These are phyloP conservation scores for Anguilla megastoma DNA, from an alignment of 2,797 vertebrate species.

Conservation along the genomic window DNA sequence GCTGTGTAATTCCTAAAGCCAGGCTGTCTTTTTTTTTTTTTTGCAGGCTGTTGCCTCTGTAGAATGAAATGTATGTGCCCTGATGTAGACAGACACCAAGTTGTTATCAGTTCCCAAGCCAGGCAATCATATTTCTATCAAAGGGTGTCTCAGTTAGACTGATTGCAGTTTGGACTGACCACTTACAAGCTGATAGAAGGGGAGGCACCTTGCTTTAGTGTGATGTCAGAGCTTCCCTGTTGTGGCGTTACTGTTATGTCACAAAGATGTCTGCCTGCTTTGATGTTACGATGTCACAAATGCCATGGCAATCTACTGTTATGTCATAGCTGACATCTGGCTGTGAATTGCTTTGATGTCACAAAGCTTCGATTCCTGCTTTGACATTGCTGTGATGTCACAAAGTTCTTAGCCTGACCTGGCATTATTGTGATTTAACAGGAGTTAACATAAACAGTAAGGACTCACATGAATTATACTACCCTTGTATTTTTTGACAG, in stretches of 20 bases:
- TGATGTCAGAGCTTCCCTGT: background rate
- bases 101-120: conserved; percentile 49
- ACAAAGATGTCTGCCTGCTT: background rate
- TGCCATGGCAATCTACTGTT: background rate
- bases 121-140: conserved; percentile 49
- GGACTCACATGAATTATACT: background rate
- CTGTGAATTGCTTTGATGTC: background rate
- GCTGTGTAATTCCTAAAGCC: conserved; percentile 58
- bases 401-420: background rate
- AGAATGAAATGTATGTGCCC: conserved; percentile 32
- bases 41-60: conserved; percentile 44
- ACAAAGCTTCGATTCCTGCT: background rate
- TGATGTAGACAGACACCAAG: conserved; percentile 33
- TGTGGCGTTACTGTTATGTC: background rate
- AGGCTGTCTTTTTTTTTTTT: conserved; percentile 35
- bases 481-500: background rate
- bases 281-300: background rate
- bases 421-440: background rate
- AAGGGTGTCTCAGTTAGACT: conserved; percentile 48
- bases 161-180: conserved; percentile 46
- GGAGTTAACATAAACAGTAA: conserved; percentile 32
- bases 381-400: background rate
- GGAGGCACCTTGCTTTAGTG: conserved; percentile 32
- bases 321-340: background rate
- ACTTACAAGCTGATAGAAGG: conserved; percentile 46